Evolutionary conservation across 2,113 vertebrate genomes (phyloP).

Genomic region (Bos taurus): ARS-UCD2.0 NC_037339.1:19514501-19515000

Average conservation of each 20-base stretch:
- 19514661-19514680: slow-evolving; percentile 8
- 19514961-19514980: slow-evolving; percentile 23
- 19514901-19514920: slow-evolving; percentile 20
- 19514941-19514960: not conserved
- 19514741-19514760: not conserved
- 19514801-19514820: not conserved
- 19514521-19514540: not conserved
- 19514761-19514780: not conserved
- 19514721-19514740: not conserved
- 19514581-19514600: not conserved
- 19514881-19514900: not conserved
- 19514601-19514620: slow-evolving; percentile 36
- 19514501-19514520: slow-evolving; percentile 10
- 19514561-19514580: slow-evolving; percentile 10
- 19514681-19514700: slow-evolving; percentile 4
- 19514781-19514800: not conserved
- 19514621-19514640: not conserved
- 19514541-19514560: not conserved
- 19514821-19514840: slow-evolving; percentile 21
- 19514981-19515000: slow-evolving; percentile 3
- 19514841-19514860: slow-evolving; percentile 34
- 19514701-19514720: not conserved
- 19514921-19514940: slow-evolving; percentile 11
- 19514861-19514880: not conserved
- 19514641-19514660: not conserved